Evolutionary conservation across 2,888 invertebrate species (phyloP), one percentile per base, ranked within the genome.

Genomic region (Diarsia brunnea): DNA sequence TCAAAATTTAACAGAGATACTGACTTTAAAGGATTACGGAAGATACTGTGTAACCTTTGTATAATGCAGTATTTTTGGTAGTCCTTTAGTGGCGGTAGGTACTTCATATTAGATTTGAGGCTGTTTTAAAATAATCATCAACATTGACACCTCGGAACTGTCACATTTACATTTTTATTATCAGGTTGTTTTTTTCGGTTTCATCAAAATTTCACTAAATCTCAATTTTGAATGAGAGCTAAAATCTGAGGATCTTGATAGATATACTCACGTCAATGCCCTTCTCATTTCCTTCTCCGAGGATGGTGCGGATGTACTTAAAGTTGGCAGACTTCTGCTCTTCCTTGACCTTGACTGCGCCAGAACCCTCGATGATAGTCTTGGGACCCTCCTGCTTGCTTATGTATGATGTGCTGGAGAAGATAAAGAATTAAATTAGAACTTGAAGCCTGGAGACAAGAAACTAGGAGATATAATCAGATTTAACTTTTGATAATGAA

Each of bases 311-410:
- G 75, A 97, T 97, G 89, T 98, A 97, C 87, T 98, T 98, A 94
- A 98, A 98, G 92, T 97, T 98, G 0, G 98, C 97, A 21, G 97
- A 97, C 84, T 97, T 97, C 78, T 97, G 97, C 72, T 97, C 97
- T 2, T 98, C 98, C 73, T 97, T 97, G n/a, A 98, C 96, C 88
- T 97, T 98, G 24, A 98, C 95, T 60, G 97, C 97, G 1, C 98
- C 98, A 12, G 97, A 97, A 0, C 98, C 98, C 91, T 98, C 98
- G 12, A 98, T 95, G 73, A 98, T 97, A 70, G 97, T 96, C 91
- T 98, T 98, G 21, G 97, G 97, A 51, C 97, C 97, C 91, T 98
- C 98, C 76, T 97, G 97, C 84, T 98, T 98, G 79, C 97, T 97
- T 78, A 97, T 97, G 93, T 98, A 98, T 10, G 97, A 97, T 3